Base-by-base conservation (phyloP, 2,888 invertebrate species). In the Drosophila prostipennis region DNA sequence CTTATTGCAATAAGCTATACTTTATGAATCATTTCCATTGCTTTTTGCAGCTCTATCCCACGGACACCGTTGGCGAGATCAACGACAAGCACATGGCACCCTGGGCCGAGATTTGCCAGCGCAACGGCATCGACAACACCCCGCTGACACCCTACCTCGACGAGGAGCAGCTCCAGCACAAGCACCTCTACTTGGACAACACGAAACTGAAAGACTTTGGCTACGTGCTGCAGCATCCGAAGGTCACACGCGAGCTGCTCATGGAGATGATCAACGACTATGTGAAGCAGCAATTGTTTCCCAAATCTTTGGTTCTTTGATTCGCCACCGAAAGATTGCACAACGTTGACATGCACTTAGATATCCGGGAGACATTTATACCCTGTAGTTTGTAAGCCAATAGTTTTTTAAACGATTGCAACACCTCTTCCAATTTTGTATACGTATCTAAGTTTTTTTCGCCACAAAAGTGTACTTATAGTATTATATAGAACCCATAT, bases 71-170 rank as follows among this genome's bases (percentile, higher is more conserved):
- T 0, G 97, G 97, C 80, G 97, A 98, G 87, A 97, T 97, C 0
- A 98, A 98, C 91, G 98, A 98, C 92, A 98, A 98, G 90, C 98
- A 98, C 91, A 94, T 98, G 93, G 95, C 94, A 0, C 97, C 98
- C 16, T 98, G 98, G 98, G 97, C 97, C 0, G 96, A 96, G 89
- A 94, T 96, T 32, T 98, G 98, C 90, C 94, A 95, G 74, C 93
- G 93, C 73, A 95, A 96, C 91, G 93, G 93, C 46, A 94, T 98
- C 32, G 92, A 93, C 74, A 98, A 97, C 92, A 96, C 98, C 19
- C 98, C 98, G 1, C 93, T 98, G 1, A 96, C 97, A 70, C 98
- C 98, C 0, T 96, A 96, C 89, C 95, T 98, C 89, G 96, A 96
- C 80, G 94, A 95, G 77, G 97, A 98, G 90, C 93, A 96, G 79